Conservation (phyloP, 2,797 vertebrate species). For the Ctenochaetus hawaiiensis region DNA sequence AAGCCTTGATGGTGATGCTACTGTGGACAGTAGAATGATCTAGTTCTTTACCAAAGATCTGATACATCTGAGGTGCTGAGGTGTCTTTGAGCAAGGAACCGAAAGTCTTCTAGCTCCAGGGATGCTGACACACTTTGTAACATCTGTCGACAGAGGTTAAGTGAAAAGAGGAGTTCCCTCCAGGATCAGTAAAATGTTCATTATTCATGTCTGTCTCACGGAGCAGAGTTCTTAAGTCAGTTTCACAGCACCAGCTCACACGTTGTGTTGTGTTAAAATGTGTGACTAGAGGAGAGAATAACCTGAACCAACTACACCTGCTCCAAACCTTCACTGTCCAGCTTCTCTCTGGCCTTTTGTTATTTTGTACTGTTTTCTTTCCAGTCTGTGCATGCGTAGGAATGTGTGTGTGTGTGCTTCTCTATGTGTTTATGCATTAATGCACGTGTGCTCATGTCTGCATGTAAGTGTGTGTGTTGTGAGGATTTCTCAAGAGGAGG, state of each 20-base stretch:
- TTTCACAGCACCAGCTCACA: not conserved
- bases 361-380: constrained; percentile 1
- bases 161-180: constrained; percentile 15
- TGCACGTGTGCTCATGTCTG: constrained; percentile 20
- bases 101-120: constrained; percentile 1
- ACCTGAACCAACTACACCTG: not conserved
- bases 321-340: not conserved
- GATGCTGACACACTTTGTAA: constrained; percentile 21
- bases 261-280: not conserved
- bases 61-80: not conserved
- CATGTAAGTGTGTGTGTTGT: constrained; percentile 26
- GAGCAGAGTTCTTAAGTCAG: not conserved
- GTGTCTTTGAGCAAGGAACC: constrained; percentile 5
- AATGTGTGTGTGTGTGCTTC: not conserved
- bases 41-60: not conserved
- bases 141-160: constrained; percentile 37
- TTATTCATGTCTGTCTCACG: constrained; percentile 15
- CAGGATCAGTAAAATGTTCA: constrained; percentile 21
- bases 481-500: constrained; percentile 42
- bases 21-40: not conserved
- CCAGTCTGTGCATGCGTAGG: not conserved
- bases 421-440: not conserved
- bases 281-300: not conserved
- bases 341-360: not conserved
- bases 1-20: not conserved